A percentile compares a stretch with the other conserved stretches of the same genome.
Conservation (phyloP, 2,888 invertebrate genomes). For the Catocala fraxini region DNA sequence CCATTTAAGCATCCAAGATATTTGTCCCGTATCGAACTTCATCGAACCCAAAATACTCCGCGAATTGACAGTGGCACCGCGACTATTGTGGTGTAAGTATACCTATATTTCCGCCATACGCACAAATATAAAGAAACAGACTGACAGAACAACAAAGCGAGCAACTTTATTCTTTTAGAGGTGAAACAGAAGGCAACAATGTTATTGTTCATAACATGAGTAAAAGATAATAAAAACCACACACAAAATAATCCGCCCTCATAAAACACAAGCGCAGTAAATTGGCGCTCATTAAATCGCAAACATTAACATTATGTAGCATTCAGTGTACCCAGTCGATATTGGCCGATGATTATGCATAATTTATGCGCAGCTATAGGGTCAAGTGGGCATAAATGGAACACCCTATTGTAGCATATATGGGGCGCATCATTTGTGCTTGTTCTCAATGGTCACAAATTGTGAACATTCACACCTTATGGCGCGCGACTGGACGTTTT, state of each 20-base stretch:
- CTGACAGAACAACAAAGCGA: too few species aligned
- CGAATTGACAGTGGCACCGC: too few species aligned
- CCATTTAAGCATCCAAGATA: too few species aligned
- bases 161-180: too few species aligned
- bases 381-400: constrained; percentile 77
- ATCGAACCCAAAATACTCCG: too few species aligned
- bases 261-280: constrained; percentile 12
- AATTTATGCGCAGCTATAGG: constrained; percentile 80
- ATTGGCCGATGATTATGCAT: constrained; percentile 79
- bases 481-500: constrained; percentile 67
- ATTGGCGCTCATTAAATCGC: constrained; percentile 17
- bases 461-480: constrained; percentile 80
- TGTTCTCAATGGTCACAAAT: constrained; percentile 71
- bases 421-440: constrained; percentile 60
- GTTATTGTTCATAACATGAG: not conserved
- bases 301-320: constrained; percentile 16
- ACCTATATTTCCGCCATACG: too few species aligned
- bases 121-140: too few species aligned
- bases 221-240: not conserved
- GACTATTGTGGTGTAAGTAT: too few species aligned
- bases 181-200: too few species aligned
- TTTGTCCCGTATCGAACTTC: too few species aligned
- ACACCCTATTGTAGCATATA: constrained; percentile 34
- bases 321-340: constrained; percentile 39
- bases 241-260: not conserved